Percentiles rank a stretch among this genome's conserved stretches.
Evolutionary conservation across 2,113 vertebrate species (phyloP).

Genomic region (Eudyptes chrysolophus): DNA sequence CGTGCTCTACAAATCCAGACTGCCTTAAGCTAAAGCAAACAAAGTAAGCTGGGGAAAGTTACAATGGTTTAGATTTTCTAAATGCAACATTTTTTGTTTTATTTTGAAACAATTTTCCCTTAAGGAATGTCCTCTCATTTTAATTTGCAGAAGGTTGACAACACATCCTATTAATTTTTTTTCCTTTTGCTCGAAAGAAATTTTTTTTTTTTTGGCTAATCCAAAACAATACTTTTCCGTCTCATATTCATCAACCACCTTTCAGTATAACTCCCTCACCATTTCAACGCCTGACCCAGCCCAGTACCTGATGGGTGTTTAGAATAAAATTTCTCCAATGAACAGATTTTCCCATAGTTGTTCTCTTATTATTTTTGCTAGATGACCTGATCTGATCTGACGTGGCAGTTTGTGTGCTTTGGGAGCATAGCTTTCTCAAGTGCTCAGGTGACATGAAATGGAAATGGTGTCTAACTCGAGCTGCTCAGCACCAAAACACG

Average conservation of each 20-base stretch:
- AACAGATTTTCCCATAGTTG: neutral
- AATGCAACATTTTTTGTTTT: neutral
- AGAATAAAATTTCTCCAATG: neutral
- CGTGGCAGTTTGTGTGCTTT: neutral
- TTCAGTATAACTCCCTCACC: neutral
- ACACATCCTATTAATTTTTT: neutral
- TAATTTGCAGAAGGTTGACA: neutral
- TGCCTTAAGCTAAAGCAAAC: slow-evolving; percentile 2
- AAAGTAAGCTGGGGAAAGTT: neutral
- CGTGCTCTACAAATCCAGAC: neutral
- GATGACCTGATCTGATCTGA: neutral
- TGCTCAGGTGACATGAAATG: neutral
- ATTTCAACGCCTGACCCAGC: neutral
- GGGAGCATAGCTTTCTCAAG: neutral
- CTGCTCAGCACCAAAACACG: fast-evolving
- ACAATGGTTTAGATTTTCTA: neutral
- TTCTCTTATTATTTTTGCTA: neutral
- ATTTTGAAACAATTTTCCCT: slow-evolving; percentile 24
- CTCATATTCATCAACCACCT: neutral
- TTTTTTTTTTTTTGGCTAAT: neutral
- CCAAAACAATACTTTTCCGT: neutral
- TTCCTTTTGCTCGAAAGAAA: neutral
- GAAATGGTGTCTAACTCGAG: neutral
- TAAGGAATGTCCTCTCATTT: neutral
- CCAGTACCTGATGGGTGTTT: neutral